Percentiles rank a stretch among this genome's conserved stretches.
Conservation (phyloP, 53 echinoderm and acorn worm species). For the Patiria pectinifera region DNA sequence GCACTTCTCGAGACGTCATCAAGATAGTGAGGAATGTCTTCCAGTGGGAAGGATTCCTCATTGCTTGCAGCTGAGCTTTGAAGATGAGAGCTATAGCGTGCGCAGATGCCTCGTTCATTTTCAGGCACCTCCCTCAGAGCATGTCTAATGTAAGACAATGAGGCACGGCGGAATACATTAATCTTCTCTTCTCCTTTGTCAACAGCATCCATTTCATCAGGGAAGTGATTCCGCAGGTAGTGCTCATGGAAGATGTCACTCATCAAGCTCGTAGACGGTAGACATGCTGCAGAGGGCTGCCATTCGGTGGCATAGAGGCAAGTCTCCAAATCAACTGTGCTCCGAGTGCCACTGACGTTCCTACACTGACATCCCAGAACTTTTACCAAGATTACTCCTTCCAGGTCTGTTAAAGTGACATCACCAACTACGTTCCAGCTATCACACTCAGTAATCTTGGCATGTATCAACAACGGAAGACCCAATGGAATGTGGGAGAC, state of each 20-base stretch:
- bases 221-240: slow-evolving; percentile 58
- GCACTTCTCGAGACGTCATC: slow-evolving; percentile 63
- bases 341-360: slow-evolving; percentile 56
- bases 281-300: slow-evolving; percentile 67
- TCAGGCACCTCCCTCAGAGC: slow-evolving; percentile 79
- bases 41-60: slow-evolving; percentile 60
- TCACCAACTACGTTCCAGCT: slow-evolving; percentile 71
- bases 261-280: slow-evolving; percentile 73
- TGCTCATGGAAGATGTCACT: slow-evolving; percentile 73
- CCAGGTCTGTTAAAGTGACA: slow-evolving; percentile 48
- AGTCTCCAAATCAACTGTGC: slow-evolving; percentile 67
- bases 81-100: slow-evolving; percentile 76
- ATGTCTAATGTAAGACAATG: slow-evolving; percentile 83
- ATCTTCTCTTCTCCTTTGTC: slow-evolving; percentile 69
- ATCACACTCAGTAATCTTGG: slow-evolving; percentile 74
- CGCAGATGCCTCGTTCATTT: slow-evolving; percentile 63
- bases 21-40: slow-evolving; percentile 71
- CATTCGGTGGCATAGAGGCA: slow-evolving; percentile 82
- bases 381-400: slow-evolving; percentile 72
- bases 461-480: slow-evolving; percentile 67
- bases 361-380: slow-evolving; percentile 67
- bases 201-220: slow-evolving; percentile 74
- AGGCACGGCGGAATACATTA: slow-evolving; percentile 64
- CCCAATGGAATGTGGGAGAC: slow-evolving; percentile 71
- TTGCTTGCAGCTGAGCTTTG: slow-evolving; percentile 57